phyloP scores from a whole-genome alignment of 1,140 invertebrate species.

The Lasaia peninsularis region DNA sequence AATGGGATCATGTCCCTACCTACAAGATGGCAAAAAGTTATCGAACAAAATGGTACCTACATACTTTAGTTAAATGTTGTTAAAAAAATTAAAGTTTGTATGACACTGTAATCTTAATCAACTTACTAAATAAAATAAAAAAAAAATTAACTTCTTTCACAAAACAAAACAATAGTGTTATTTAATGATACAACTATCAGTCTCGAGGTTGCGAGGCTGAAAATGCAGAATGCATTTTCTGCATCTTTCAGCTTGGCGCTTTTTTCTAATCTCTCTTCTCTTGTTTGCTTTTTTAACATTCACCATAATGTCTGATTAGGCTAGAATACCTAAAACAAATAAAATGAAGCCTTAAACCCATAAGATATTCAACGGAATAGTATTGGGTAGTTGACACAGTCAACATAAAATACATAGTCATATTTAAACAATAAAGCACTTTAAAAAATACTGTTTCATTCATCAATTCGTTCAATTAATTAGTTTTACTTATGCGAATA shows the following conservation, averaged over 20 bases:
- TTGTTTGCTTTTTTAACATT: slow-evolving; percentile 19
- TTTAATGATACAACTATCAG: too few species aligned
- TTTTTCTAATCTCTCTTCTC: slow-evolving; percentile 22
- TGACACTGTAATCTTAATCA: too few species aligned
- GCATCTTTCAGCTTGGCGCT: slow-evolving; percentile 21
- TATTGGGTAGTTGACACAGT: neutral
- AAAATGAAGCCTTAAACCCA: neutral
- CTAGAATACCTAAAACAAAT: neutral
- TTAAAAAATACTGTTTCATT: neutral
- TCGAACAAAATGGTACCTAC: too few species aligned
- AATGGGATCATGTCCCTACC: too few species aligned
- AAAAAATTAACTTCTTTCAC: slow-evolving; percentile 3
- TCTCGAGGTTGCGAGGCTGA: too few species aligned
- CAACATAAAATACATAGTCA: neutral
- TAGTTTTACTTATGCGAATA: neutral
- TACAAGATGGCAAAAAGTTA: too few species aligned
- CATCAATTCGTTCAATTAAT: neutral
- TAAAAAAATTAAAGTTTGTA: too few species aligned
- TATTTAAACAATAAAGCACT: neutral
- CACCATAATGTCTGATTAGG: neutral
- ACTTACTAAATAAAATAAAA: too few species aligned
- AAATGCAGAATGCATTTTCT: too few species aligned
- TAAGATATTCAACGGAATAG: neutral
- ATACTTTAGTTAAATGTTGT: too few species aligned
- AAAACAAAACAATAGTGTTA: slow-evolving; percentile 2